Conservation (phyloP, 2,888 invertebrate genomes). For the Beris morrisii region DNA sequence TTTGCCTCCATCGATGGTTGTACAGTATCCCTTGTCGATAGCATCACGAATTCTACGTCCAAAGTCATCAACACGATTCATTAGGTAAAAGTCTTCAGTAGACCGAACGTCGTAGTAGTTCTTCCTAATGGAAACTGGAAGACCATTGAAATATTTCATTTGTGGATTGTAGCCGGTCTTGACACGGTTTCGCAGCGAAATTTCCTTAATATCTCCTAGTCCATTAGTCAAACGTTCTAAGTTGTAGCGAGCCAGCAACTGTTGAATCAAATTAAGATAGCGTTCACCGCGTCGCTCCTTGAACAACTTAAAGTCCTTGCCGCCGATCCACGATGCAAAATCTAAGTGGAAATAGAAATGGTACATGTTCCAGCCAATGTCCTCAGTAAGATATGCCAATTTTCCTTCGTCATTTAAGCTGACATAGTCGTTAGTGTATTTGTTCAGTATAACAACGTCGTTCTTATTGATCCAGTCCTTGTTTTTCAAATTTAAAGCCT, state of each 20-base stretch:
- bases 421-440: conserved; percentile 60
- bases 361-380: conserved; percentile 63
- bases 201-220: conserved; percentile 65
- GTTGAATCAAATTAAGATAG: conserved; percentile 68
- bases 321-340: conserved; percentile 67
- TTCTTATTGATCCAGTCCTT: background rate
- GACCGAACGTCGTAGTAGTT: conserved; percentile 60
- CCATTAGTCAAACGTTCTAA: conserved; percentile 74
- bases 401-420: conserved; percentile 59
- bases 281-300: conserved; percentile 67
- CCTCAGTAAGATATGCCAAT: conserved; percentile 68
- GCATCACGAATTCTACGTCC: conserved; percentile 58
- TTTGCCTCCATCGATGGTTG: conserved; percentile 43
- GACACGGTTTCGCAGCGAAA: conserved; percentile 60
- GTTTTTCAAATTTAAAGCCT: conserved; percentile 53
- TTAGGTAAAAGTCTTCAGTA: conserved; percentile 50
- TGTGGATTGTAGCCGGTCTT: conserved; percentile 66
- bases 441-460: conserved; percentile 45
- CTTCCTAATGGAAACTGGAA: conserved; percentile 66
- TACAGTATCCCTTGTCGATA: conserved; percentile 58
- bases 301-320: conserved; percentile 58
- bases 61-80: conserved; percentile 53
- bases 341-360: conserved; percentile 62
- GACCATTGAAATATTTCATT: conserved; percentile 65
- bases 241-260: conserved; percentile 72